Evolutionary conservation across 2,113 vertebrate species (phyloP), one percentile per base, ranked within the genome.

Genomic region (Phylloscopus trochiloides): DNA sequence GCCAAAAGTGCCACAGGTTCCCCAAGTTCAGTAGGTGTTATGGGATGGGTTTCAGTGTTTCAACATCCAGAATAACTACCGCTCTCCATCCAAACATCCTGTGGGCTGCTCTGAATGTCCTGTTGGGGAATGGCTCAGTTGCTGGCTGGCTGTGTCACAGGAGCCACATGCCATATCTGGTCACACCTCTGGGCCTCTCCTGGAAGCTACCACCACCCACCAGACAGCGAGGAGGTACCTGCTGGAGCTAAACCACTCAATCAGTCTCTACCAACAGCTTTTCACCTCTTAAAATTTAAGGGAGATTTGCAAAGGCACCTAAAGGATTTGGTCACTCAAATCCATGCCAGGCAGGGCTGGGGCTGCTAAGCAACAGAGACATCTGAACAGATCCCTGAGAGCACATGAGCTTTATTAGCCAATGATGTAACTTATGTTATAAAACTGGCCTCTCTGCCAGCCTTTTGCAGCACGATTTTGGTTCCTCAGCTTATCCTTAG

Each of bases 381-480:
- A 68, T 36, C 51, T 17, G 76, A 91, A 12, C 2, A 55, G 17
- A 71, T 43, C 86, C 86, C 43, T 2, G 57, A 52, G 76, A 78
- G 70, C 61, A 50, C 52, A 4, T 0, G 0, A 65, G 67, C 54
- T 72, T 76, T 50, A 7, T 65, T 47, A 72, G 71, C 12, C 77
- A 24, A 0, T 82, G 77, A 82, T 65, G 58, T 91, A 65, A 85
- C 42, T 67, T 50, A 24, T 7, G 43, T 86, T 89, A 78, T 1
- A 86, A 91, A 95, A 84, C 65, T 29, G 57, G 63, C 79, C 63
- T 48, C 57, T 6, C 66, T 57, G 43, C 68, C 17, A 43, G 77
- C 55, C 78, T 82, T 61, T 32, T 72, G 34, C 66, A 92, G 76
- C 70, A 91, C 58, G 74, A 82, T 67, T 92, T 65, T 18, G 40